Evolutionary conservation across 1,140 invertebrate genomes (phyloP), one percentile per base, ranked within the genome.

Genomic region (Tetragnatha versicolor): DNA sequence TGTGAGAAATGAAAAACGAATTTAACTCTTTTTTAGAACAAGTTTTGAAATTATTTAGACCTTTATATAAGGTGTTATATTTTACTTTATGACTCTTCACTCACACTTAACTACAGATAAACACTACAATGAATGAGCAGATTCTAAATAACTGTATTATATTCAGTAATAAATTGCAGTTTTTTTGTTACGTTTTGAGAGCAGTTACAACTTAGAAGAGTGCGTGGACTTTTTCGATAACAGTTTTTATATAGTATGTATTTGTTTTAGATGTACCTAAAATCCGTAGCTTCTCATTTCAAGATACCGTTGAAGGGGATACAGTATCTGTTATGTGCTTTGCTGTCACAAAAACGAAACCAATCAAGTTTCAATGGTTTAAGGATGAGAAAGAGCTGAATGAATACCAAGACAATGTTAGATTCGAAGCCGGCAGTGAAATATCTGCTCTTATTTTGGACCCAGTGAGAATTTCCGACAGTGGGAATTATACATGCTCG

Each of bases 401-500:
- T 17, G 70, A 73, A 42, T 31, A 6, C 14, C 22, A 73, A 42
- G 33, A 47, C 2, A 76, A 76, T 27, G 39, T 63, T 2, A 76
- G 42, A 51, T 60, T 63, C 4, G 42, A 72, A 7, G 39, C 51
- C 3, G 68, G 45, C 1, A 72, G 31, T 58, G 51, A 72, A 42
- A 31, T 72, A 29, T 76, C 72, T n/a, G 35, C 20, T 6, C 12
- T 76, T 4, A 76, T 76, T 0, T n/a, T 76, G 20, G 72, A 76
- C 39, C 72, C 72, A 86, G 72, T 81, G 7, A 63, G 53, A 17
- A 6, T 35, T 22, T 45, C 80, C 22, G 84, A 86, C 29, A 84
- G 83, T 20, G 90, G 90, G 77, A 90, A 90, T 84, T 91, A 91
- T 85, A 89, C 89, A 33, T 91, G 91, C 84, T 87, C 87, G 81